phyloP scores from a whole-genome alignment of 2,113 vertebrate genomes.

The Hylia prasina region DNA sequence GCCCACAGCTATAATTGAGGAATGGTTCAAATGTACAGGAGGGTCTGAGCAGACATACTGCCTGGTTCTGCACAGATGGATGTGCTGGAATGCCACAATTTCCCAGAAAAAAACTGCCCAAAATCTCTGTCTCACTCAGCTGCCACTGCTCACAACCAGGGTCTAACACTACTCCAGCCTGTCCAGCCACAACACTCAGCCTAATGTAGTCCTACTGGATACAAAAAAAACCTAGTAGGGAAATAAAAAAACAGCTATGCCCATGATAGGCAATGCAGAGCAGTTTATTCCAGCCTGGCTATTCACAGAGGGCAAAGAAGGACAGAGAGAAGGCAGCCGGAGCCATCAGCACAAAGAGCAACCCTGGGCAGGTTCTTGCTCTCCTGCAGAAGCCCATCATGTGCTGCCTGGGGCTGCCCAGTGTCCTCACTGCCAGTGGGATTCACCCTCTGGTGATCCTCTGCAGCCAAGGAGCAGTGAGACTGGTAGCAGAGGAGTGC shows the following conservation, averaged over 20 bases:
- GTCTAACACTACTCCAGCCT: background rate
- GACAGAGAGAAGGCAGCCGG: background rate
- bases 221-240: background rate
- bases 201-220: background rate
- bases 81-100: background rate
- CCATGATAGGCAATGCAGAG: background rate
- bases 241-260: background rate
- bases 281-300: background rate
- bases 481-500: background rate
- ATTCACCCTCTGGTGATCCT: background rate
- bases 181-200: background rate
- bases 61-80: background rate
- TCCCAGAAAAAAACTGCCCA: background rate
- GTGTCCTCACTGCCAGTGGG: rapidly evolving
- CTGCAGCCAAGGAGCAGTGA: background rate
- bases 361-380: background rate
- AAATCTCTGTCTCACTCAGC: background rate
- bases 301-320: background rate
- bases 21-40: background rate
- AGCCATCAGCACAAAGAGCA: background rate
- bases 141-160: background rate
- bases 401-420: rapidly evolving
- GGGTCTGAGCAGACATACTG: background rate
- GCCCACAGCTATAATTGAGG: background rate
- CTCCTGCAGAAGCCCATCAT: background rate